Base-by-base conservation (phyloP, 2,797 vertebrate species). In the Sebastes cheni region DNA sequence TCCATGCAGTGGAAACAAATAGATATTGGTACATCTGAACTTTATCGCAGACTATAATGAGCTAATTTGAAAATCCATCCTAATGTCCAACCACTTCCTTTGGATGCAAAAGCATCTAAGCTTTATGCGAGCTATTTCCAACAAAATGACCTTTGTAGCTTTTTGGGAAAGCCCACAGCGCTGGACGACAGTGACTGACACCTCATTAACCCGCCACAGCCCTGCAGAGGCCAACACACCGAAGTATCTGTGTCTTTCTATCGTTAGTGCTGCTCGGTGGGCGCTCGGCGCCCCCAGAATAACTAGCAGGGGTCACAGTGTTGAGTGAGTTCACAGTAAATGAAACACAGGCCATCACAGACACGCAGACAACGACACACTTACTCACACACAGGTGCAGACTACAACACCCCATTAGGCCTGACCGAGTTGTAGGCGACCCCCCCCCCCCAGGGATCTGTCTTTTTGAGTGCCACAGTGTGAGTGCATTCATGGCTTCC, bases 401-500 rank as follows among this genome's bases (percentile, higher is more conserved):
- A 78, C 36, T 80, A 71, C 83, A 88, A 42, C 81, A 83, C 55
- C 60, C 69, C 79, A 77, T 86, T 86, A 83, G 79, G 72, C 65
- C 39, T 13, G 52, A 3, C 16, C 6, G 8, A 39, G 64, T 66
- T 87, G 79, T 68, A 80, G 60, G 29, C 12, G 16, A 76, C 72
- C 70, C 67, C 56, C 23, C 30, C 61, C 56, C 25, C 34, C 30
- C 29, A 77, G 67, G 76, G 75, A 66, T 65, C 54, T 72, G 77
- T 86, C 67, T 84, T 77, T 75, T 14, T 6, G 39, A 78, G 30
- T 64, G 75, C 76, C 78, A 77, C 65, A 42, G 74, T 80, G 65
- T 86, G 79, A 90, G 83, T 68, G 82, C 85, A 82, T 90, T 87
- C 74, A 80, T 83, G 86, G 81, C 82, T 42, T 55, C 50, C 32